Conservation (phyloP, 53 echinoderm and acorn worm species). For the Antedon mediterranea region DNA sequence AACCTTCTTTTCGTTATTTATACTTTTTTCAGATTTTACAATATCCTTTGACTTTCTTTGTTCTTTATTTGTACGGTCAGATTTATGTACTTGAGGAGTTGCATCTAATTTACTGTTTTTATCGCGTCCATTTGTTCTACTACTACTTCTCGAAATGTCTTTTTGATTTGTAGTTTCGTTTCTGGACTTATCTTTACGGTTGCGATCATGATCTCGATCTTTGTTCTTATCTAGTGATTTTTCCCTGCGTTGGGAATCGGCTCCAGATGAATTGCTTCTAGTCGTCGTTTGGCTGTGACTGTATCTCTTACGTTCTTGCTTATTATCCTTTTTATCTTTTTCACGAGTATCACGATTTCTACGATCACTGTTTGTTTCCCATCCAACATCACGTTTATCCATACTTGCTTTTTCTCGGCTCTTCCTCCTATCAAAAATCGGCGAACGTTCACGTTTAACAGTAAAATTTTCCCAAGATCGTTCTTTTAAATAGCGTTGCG, state of each 20-base stretch:
- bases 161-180: background rate
- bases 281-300: slow-evolving; percentile 3
- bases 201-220: slow-evolving; percentile 9
- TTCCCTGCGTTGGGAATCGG: background rate
- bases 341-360: slow-evolving; percentile 5
- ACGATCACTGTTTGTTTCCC: slow-evolving; percentile 2
- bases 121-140: slow-evolving; percentile 12
- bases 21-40: slow-evolving; percentile 3
- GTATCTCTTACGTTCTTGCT: background rate
- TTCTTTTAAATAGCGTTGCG: slow-evolving; percentile 5
- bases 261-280: slow-evolving; percentile 4
- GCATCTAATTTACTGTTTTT: slow-evolving; percentile 7
- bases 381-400: background rate
- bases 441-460: slow-evolving; percentile 57
- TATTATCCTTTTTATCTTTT: slow-evolving; percentile 2
- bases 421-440: slow-evolving; percentile 28
- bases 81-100: background rate
- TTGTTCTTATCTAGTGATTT: background rate
- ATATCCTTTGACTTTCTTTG: background rate
- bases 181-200: slow-evolving; percentile 9
- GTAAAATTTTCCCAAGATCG: slow-evolving; percentile 54
- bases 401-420: slow-evolving; percentile 7
- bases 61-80: background rate
- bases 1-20: background rate
- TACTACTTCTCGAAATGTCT: slow-evolving; percentile 4